Evolutionary conservation across 1,140 invertebrate genomes (phyloP).

Genomic region (Agrilus planipennis): DNA sequence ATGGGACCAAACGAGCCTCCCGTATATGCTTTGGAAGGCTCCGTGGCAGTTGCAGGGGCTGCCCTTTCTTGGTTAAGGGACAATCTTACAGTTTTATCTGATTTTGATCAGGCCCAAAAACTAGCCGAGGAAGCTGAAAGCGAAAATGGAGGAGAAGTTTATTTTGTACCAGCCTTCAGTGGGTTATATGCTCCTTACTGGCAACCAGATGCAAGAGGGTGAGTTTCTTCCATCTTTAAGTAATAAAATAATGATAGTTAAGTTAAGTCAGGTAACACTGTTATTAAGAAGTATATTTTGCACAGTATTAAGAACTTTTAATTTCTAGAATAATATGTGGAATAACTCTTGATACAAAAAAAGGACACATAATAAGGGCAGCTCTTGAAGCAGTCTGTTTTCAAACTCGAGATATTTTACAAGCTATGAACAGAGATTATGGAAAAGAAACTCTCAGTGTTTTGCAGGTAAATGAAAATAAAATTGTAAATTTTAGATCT

Average conservation of each 20-base stretch:
- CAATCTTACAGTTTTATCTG: constrained; percentile 65
- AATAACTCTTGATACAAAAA: constrained; percentile 60
- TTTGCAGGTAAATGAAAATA: no score
- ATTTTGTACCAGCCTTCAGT: constrained; percentile 90
- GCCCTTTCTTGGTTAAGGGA: constrained; percentile 75
- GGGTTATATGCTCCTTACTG: constrained; percentile 93
- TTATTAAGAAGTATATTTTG: background rate
- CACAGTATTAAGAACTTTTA: background rate
- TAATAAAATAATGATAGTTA: no score
- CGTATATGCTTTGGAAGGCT: constrained; percentile 79
- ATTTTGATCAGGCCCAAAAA: constrained; percentile 22
- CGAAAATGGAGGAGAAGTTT: constrained; percentile 52
- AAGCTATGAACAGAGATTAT: constrained; percentile 81
- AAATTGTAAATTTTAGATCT: no score
- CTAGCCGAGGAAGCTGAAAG: constrained; percentile 29
- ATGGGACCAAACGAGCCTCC: constrained; percentile 66
- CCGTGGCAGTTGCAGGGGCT: constrained; percentile 47
- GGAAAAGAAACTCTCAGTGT: no score
- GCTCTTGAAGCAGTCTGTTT: constrained; percentile 75
- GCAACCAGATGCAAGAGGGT: constrained; percentile 84
- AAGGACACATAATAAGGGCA: constrained; percentile 62
- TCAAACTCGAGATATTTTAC: constrained; percentile 67
- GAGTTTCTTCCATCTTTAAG: constrained; percentile 12
- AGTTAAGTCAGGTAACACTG: no score
- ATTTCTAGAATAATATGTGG: constrained; percentile 62